Evolutionary conservation across 2,888 invertebrate genomes (phyloP).

Genomic region (Stratiomys singularior): DNA sequence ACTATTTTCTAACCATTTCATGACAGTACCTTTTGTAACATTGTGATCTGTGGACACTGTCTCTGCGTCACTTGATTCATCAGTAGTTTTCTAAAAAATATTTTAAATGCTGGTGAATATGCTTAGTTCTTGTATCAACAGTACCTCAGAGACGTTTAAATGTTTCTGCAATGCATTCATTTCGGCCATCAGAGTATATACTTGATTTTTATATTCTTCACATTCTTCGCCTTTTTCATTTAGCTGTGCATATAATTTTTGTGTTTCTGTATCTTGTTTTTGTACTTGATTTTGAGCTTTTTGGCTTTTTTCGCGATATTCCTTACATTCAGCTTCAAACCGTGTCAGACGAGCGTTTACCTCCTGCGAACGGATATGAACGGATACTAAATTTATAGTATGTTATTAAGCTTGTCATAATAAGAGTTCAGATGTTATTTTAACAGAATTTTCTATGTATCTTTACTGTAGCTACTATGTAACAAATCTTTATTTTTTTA

Average conservation of each 20-base stretch:
- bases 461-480: too few relatives aligned
- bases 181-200: slow-evolving; percentile 55
- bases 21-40: slow-evolving; percentile 54
- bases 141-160: slow-evolving; percentile 54
- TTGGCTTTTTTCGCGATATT: slow-evolving; percentile 54
- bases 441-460: too few relatives aligned
- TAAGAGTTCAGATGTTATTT: too few relatives aligned
- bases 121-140: neutral
- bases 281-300: slow-evolving; percentile 50
- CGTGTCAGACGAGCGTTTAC: slow-evolving; percentile 59
- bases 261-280: slow-evolving; percentile 59
- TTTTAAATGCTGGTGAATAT: neutral
- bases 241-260: slow-evolving; percentile 57
- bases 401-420: too few relatives aligned
- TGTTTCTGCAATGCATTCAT: slow-evolving; percentile 55
- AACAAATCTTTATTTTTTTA: too few relatives aligned
- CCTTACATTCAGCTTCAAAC: slow-evolving; percentile 61
- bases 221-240: slow-evolving; percentile 58
- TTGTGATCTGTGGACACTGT: slow-evolving; percentile 34
- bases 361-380: slow-evolving; percentile 47
- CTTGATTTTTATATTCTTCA: slow-evolving; percentile 59
- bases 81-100: slow-evolving; percentile 29
- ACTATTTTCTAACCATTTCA: slow-evolving; percentile 63
- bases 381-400: too few relatives aligned
- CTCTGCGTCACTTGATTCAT: slow-evolving; percentile 40